Percentiles rank a stretch among this genome's conserved stretches.
Conservation (phyloP, 2,797 vertebrate genomes). For the Buceros bicornis region DNA sequence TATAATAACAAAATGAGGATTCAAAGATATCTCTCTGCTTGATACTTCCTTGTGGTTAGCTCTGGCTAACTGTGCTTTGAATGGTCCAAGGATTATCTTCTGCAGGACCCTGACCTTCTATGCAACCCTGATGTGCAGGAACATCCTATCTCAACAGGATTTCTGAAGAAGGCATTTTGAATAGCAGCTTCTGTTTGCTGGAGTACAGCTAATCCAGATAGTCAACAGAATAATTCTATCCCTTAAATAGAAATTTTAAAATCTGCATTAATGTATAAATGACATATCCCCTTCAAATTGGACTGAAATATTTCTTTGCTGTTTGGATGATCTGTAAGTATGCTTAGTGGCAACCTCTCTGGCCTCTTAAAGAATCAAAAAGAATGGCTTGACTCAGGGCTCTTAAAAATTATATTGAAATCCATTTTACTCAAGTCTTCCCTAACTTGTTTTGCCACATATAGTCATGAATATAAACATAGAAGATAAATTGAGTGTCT, state of each 20-base stretch:
- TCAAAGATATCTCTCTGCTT: not conserved
- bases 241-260: not conserved
- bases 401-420: not conserved
- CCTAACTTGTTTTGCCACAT: not conserved
- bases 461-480: slow-evolving; percentile 1
- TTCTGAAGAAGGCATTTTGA: not conserved
- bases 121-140: not conserved
- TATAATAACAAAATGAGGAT: not conserved
- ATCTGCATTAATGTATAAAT: not conserved
- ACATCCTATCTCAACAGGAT: not conserved
- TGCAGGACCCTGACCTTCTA: not conserved
- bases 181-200: not conserved
- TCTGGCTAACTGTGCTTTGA: not conserved
- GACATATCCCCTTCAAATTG: not conserved
- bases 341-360: not conserved
- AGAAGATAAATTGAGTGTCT: not conserved
- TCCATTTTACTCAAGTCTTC: not conserved
- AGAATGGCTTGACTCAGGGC: not conserved
- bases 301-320: not conserved
- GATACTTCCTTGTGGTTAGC: not conserved
- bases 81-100: not conserved
- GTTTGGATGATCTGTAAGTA: not conserved
- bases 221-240: not conserved
- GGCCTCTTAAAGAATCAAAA: not conserved
- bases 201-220: not conserved